phyloP scores from a whole-genome alignment of 2,888 invertebrate species.

The Orgyia antiqua region DNA sequence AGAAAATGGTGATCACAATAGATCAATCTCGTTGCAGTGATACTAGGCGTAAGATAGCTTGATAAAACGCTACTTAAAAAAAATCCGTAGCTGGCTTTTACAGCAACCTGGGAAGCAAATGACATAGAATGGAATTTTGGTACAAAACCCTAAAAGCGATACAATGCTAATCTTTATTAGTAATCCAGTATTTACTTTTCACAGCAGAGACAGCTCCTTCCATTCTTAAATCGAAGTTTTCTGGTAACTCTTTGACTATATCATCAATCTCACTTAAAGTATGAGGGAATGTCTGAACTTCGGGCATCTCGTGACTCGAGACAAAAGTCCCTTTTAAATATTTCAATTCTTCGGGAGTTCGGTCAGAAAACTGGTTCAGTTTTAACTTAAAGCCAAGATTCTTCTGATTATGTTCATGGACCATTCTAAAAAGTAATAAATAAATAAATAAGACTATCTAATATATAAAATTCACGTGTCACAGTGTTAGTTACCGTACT shows the following conservation, averaged over 20 bases:
- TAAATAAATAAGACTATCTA: too few relatives aligned
- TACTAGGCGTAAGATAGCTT: too few relatives aligned
- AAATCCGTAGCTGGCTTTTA: too few relatives aligned
- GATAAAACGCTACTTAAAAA: too few relatives aligned
- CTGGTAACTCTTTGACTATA: slow-evolving; percentile 28
- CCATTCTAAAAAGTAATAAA: slow-evolving; percentile 30
- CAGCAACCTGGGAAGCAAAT: too few relatives aligned
- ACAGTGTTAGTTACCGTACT: too few relatives aligned
- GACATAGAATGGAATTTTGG: too few relatives aligned
- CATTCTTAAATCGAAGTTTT: slow-evolving; percentile 33
- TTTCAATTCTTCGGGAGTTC: slow-evolving; percentile 28
- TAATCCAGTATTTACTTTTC: slow-evolving; percentile 28
- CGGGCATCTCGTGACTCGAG: slow-evolving; percentile 4
- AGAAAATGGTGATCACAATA: too few relatives aligned
- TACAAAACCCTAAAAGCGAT: too few relatives aligned
- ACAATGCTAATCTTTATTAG: too few relatives aligned
- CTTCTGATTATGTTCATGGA: slow-evolving; percentile 35
- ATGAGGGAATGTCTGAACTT: slow-evolving; percentile 27
- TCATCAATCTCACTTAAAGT: slow-evolving; percentile 20
- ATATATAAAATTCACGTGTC: too few relatives aligned
- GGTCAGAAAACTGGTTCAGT: slow-evolving; percentile 41
- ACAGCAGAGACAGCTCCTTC: slow-evolving; percentile 35
- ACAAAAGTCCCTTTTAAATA: slow-evolving; percentile 23
- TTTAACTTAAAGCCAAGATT: slow-evolving; percentile 33
- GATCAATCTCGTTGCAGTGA: too few relatives aligned